A percentile compares a stretch with the other conserved stretches of the same genome.
These are phyloP conservation scores for Callocephalon fimbriatum DNA, from an alignment of 2,113 vertebrate genomes.

Conservation along the genomic window DNA sequence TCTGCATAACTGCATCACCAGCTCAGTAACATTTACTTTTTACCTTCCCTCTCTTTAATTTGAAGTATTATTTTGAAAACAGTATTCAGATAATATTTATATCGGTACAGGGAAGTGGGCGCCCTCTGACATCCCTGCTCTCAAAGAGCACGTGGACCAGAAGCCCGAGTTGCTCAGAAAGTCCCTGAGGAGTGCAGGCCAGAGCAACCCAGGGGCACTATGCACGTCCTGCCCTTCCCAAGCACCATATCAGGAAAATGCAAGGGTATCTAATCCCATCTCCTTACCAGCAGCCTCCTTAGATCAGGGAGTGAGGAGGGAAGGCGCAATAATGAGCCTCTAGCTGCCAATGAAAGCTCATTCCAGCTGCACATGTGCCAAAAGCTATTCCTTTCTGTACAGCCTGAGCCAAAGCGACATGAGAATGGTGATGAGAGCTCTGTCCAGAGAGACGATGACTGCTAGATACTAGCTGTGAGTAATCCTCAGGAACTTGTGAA, in stretches of 20 bases:
- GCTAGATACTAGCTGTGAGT: not conserved
- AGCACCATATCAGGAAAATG: not conserved
- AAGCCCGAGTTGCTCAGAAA: not conserved
- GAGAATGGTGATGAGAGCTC: not conserved
- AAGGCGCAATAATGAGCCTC: not conserved
- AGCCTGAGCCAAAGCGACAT: not conserved
- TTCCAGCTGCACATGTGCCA: not conserved
- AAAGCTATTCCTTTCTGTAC: not conserved
- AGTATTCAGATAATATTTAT: not conserved
- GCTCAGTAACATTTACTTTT: not conserved
- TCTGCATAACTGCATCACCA: not conserved
- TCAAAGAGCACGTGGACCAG: not conserved
- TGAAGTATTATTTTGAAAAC: not conserved
- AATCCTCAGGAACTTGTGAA: not conserved
- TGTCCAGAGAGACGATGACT: not conserved
- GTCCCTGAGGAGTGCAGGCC: not conserved
- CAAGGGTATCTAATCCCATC: not conserved
- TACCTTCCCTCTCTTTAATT: not conserved
- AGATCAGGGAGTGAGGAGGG: not conserved
- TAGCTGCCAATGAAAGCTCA: not conserved
- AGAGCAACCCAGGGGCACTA: not conserved
- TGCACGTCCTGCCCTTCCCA: fast-evolving
- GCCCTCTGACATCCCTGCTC: not conserved
- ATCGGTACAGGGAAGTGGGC: not conserved
- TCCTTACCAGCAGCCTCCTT: not conserved